phyloP scores from a whole-genome alignment of 2,113 vertebrate genomes.

The Macquaria australasica region DNA sequence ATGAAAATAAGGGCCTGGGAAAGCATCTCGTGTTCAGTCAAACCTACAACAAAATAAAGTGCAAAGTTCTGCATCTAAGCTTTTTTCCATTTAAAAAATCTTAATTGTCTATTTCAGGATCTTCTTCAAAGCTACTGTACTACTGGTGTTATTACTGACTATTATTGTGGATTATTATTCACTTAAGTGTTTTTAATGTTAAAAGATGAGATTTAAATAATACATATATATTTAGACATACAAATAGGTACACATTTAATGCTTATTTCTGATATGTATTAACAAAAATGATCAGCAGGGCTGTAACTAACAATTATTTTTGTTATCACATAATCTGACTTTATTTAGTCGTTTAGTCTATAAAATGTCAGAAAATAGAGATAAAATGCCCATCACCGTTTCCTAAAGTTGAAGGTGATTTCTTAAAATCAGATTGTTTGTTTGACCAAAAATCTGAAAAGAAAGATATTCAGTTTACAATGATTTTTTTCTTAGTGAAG shows the following conservation, averaged over 20 bases:
- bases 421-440: too few relatives aligned
- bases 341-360: neutral
- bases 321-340: neutral
- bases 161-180: neutral
- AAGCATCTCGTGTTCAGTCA: conserved; percentile 80
- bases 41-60: conserved; percentile 50
- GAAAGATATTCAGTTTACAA: too few relatives aligned
- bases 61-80: neutral
- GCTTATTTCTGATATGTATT: neutral
- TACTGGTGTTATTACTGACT: neutral
- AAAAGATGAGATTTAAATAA: neutral
- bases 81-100: neutral
- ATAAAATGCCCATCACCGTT: too few relatives aligned
- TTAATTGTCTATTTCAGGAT: neutral
- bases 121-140: neutral
- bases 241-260: neutral
- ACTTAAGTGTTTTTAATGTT: neutral
- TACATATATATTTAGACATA: too few relatives aligned
- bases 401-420: too few relatives aligned
- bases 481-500: too few relatives aligned
- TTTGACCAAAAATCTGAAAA: too few relatives aligned
- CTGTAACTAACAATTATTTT: too few relatives aligned
- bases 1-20: conserved; percentile 76
- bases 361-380: too few relatives aligned
- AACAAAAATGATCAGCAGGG: neutral